Evolutionary conservation across 2,113 vertebrate genomes (phyloP).

Genomic region (Malurus melanocephalus): DNA sequence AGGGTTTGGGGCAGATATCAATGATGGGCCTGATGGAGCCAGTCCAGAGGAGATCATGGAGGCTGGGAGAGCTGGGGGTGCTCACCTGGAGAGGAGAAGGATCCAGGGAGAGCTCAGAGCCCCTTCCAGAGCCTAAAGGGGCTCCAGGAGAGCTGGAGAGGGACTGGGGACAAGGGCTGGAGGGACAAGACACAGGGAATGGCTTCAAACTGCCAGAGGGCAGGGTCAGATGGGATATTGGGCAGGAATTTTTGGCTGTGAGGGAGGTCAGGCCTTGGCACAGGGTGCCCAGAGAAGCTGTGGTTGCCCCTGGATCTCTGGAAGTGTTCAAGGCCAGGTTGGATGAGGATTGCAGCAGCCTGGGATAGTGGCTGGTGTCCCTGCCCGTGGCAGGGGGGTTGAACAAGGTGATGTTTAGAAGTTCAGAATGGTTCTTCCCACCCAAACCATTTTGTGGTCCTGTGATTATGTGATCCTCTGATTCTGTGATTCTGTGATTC

Average conservation of each 20-base stretch:
- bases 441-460: not conserved
- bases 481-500: no score
- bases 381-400: not conserved
- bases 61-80: not conserved
- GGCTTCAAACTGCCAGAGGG: not conserved
- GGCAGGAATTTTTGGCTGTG: rapidly evolving
- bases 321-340: not conserved
- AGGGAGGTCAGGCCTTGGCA: not conserved
- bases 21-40: not conserved
- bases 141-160: not conserved
- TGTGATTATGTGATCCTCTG: not conserved
- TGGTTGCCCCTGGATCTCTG: not conserved
- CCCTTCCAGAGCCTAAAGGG: not conserved
- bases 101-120: not conserved
- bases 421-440: no score
- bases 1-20: not conserved
- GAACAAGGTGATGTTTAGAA: not conserved
- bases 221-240: not conserved
- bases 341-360: rapidly evolving
- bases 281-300: rapidly evolving
- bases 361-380: rapidly evolving
- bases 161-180: not conserved
- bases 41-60: rapidly evolving
- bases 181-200: not conserved
- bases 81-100: not conserved